Base-by-base conservation (phyloP, 23 tunicate species). In the Ciona savignyi region DNA sequence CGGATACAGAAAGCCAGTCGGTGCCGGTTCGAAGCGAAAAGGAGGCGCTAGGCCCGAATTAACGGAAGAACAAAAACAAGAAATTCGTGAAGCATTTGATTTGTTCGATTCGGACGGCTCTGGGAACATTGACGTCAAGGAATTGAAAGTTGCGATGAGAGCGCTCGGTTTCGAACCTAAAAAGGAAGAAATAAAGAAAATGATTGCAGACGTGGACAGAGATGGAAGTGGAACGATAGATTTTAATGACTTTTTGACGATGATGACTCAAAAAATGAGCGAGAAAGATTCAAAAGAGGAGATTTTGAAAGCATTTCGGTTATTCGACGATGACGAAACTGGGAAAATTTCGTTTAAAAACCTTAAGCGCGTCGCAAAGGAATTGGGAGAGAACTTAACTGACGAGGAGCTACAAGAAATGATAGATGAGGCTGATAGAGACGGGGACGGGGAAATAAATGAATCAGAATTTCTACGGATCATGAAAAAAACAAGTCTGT, bases 181-280 rank as follows among this genome's bases (percentile, higher is more conserved):
- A 60, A 95, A 95, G 72, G 99, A 95, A 84, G 99, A 95, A 80
- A 83, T 95, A 60, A 95, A 95, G 68, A 84, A 86, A 62, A 95
- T 95, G 99, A 89, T 95, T 33, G 75, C 99, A 1, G 99, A 89
- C 22, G 79, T 95, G 23, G 96, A 95, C 51, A 81, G 85, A 79
- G 96, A 95, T 70, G 92, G 89, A 26, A 88, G 86, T 75, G 96
- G 96, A 33, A 71, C 89, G 29, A 95, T 95, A 51, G 99, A 95
- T 65, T 95, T 95, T 77, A 95, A 95, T 77, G 99, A 95, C 73
- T 95, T 95, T 64, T 60, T 95, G 56, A 72, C 62, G 51, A 95
- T 95, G 86, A 95, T 95, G 99, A 83, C 99, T 11, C 99, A 95
- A 32, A 95, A 95, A 74, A 95, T 95, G 99, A 91, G 97, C 60